These are phyloP conservation scores for Orycteropus afer DNA, from an alignment of 2,113 vertebrate genomes.

Conservation along the genomic window DNA sequence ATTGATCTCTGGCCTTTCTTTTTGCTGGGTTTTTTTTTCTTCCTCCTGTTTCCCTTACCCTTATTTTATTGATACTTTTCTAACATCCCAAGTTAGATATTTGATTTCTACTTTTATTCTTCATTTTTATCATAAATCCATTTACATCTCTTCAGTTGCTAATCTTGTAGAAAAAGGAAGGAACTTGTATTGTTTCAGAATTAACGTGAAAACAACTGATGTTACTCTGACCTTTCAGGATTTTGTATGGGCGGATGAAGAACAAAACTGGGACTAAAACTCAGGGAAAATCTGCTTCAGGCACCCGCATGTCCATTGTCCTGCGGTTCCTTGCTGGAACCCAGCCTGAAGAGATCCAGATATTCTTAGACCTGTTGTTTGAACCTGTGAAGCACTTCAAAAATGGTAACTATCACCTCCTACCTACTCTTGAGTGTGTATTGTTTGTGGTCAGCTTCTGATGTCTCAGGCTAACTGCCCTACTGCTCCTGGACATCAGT, in stretches of 20 bases:
- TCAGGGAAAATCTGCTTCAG: slow-evolving; percentile 91
- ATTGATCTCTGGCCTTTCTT: neutral
- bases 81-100: neutral
- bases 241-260: slow-evolving; percentile 96
- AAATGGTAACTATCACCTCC: slow-evolving; percentile 84
- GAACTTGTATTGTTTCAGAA: neutral
- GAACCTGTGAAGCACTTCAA: slow-evolving; percentile 93
- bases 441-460: neutral
- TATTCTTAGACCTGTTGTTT: slow-evolving; percentile 95
- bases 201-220: neutral
- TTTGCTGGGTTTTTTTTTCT: slow-evolving; percentile 2
- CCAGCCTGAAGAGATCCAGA: slow-evolving; percentile 91
- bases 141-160: neutral
- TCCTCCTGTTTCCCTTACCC: slow-evolving; percentile 13
- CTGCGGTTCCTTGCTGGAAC: slow-evolving; percentile 95
- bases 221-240: slow-evolving; percentile 85
- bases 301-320: slow-evolving; percentile 93
- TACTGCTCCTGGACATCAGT: neutral
- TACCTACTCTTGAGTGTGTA: rapidly evolving
- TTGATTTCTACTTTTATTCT: neutral
- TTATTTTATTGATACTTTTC: neutral
- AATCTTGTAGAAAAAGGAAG: neutral
- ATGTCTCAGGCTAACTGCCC: neutral
- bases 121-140: neutral
- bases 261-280: slow-evolving; percentile 96